phyloP scores from a whole-genome alignment of 2,888 invertebrate species.

The Agrotis segetum region DNA sequence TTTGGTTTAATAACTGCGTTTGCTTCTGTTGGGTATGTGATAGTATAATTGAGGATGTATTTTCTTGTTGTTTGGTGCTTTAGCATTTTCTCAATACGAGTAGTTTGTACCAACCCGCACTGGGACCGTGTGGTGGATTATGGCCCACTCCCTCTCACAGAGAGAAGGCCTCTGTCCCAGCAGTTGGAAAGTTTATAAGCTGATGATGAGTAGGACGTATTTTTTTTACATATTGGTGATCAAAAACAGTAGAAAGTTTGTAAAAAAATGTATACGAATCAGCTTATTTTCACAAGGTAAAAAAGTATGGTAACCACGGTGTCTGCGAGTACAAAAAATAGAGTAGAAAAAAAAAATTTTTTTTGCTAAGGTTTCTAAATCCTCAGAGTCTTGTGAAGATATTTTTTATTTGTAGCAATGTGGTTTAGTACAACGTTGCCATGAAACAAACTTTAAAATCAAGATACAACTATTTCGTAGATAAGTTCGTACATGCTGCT shows the following conservation, averaged over 20 bases:
- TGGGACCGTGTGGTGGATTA: too few species aligned
- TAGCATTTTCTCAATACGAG: neutral
- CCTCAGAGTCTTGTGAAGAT: neutral
- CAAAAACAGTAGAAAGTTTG: too few species aligned
- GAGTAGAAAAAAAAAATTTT: too few species aligned
- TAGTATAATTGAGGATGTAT: slow-evolving; percentile 14
- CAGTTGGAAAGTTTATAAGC: too few species aligned
- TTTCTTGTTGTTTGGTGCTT: slow-evolving; percentile 12
- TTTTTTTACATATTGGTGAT: neutral
- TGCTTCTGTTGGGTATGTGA: slow-evolving; percentile 41
- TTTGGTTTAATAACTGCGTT: slow-evolving; percentile 45
- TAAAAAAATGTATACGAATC: neutral
- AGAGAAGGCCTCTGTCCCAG: too few species aligned
- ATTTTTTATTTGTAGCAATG: neutral
- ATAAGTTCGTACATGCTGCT: neutral
- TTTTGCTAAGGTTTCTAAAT: too few species aligned
- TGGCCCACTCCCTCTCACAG: too few species aligned
- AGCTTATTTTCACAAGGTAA: neutral
- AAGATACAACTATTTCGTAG: too few species aligned
- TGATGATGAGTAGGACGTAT: too few species aligned
- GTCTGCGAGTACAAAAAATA: too few species aligned
- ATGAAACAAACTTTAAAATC: neutral
- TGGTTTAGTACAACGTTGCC: neutral
- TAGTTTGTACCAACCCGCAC: too few species aligned
- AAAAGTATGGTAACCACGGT: neutral